Evolutionary conservation across 1,140 invertebrate genomes (phyloP).

Genomic region (Papilio machaon): DNA sequence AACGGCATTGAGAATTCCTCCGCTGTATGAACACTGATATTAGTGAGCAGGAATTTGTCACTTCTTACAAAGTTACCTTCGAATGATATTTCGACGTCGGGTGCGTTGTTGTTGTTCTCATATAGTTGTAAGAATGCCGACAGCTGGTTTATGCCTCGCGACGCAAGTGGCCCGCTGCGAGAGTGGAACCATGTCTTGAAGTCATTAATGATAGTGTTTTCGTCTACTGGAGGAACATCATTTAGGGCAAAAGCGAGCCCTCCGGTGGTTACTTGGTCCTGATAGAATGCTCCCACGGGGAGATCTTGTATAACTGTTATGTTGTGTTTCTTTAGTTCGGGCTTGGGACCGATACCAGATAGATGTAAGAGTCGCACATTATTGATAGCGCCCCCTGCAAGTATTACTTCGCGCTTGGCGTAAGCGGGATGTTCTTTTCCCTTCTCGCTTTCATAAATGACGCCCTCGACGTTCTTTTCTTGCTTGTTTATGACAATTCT

Average conservation of each 20-base stretch:
- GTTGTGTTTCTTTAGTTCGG: constrained; percentile 84
- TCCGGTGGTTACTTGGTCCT: constrained; percentile 84
- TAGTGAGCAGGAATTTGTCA: constrained; percentile 76
- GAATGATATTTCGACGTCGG: constrained; percentile 71
- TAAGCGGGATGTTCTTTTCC: constrained; percentile 67
- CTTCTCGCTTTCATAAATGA: constrained; percentile 82
- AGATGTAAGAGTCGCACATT: constrained; percentile 87
- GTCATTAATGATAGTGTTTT: constrained; percentile 69
- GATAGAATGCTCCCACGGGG: constrained; percentile 84
- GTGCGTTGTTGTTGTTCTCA: constrained; percentile 70
- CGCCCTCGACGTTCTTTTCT: constrained; percentile 82
- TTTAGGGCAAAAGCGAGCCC: constrained; percentile 61
- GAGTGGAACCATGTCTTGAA: constrained; percentile 77
- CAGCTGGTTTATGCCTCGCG: constrained; percentile 71
- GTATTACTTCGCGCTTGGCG: constrained; percentile 85
- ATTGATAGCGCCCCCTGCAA: constrained; percentile 84
- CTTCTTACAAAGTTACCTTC: constrained; percentile 77
- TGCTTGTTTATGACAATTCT: constrained; percentile 86
- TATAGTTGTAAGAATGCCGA: constrained; percentile 75
- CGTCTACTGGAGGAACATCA: constrained; percentile 60
- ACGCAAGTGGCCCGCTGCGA: constrained; percentile 71
- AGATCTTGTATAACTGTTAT: constrained; percentile 83
- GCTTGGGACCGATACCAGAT: constrained; percentile 87
- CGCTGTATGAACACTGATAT: constrained; percentile 67
- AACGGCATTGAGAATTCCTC: constrained; percentile 72